Base-by-base conservation (phyloP, 2,888 invertebrate species). In the Hesperia comma region DNA sequence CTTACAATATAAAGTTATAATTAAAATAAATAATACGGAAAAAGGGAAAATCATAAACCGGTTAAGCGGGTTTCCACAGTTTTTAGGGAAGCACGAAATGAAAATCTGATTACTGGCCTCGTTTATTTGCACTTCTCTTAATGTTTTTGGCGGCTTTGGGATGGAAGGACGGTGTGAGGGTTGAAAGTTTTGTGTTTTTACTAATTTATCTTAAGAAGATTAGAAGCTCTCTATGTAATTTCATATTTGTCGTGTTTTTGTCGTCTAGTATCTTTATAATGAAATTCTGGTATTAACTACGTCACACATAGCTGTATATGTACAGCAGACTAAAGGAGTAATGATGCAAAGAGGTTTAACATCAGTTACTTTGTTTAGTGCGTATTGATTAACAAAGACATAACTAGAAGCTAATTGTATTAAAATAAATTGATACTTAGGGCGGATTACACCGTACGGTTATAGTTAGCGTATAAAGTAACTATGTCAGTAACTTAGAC, bases 71-170 rank as follows among this genome's bases (percentile, higher is more conserved):
- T 41, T 57, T 57, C n/a, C 5, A 14, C n/a, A 12, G 57, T 41
- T 57, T 55, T 57, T 43, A 8, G 43, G 41, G 57, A 55, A 15
- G 43, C 26, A 26, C 40, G 57, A 43, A 57, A 57, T 57, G 57
- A 41, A 57, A 57, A 57, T 26, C 41, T 41, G 57, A 57, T 57
- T 57, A 57, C 40, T 57, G 57, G 21, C 6, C 26, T 19, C 41
- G 41, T 43, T 57, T 55, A 55, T 55, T 55, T 57, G 21, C 19
- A 12, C 8, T 57, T 43, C 26, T 41, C n/a, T 41, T 21, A 21
- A 57, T 43, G 57, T 57, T 57, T 40, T 40, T 6, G 41, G 41
- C 43, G 26, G 26, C 26, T 4, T 2, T 2, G 5, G 57, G n/a
- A 57, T 8, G 41, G 32, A 40, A 37, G 14, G 7, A 40, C 2